These are phyloP conservation scores for Melanotaenia trifasciata DNA, from an alignment of 2,797 vertebrate genomes.

Conservation along the genomic window DNA sequence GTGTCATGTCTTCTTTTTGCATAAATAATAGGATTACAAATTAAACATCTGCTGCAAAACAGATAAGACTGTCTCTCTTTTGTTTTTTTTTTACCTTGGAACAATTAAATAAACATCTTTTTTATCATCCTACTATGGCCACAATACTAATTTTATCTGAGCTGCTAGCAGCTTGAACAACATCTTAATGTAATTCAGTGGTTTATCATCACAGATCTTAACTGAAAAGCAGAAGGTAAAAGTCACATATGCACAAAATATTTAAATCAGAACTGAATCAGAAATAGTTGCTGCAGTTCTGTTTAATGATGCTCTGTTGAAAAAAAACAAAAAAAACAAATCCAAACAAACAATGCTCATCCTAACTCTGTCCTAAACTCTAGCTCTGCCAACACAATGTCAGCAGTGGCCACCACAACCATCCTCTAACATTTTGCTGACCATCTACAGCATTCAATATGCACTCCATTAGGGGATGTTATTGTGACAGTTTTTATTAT, in stretches of 20 bases:
- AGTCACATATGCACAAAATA: not conserved
- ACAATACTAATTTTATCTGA: not conserved
- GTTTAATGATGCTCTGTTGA: constrained; percentile 34
- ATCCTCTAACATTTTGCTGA: constrained; percentile 9
- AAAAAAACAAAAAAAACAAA: constrained; percentile 7
- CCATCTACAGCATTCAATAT: constrained; percentile 31
- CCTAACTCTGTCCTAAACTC: constrained; percentile 13
- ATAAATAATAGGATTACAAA: not conserved
- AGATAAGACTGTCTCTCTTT: too few species aligned
- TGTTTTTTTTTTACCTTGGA: not conserved
- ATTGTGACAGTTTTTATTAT: constrained; percentile 57
- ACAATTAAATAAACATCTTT: not conserved
- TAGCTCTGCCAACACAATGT: not conserved
- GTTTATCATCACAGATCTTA: constrained; percentile 1
- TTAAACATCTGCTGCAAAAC: too few species aligned
- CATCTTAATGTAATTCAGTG: not conserved
- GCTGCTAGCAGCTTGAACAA: not conserved
- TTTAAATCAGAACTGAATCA: not conserved
- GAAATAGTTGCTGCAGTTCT: constrained; percentile 14
- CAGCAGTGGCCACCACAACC: constrained; percentile 21
- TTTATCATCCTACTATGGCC: not conserved
- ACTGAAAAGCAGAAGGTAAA: constrained; percentile 9
- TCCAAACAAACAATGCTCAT: constrained; percentile 15
- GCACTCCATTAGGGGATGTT: constrained; percentile 27
- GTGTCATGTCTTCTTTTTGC: constrained; percentile 3